Conservation (phyloP, 1,140 invertebrate genomes). For the Delia radicum region DNA sequence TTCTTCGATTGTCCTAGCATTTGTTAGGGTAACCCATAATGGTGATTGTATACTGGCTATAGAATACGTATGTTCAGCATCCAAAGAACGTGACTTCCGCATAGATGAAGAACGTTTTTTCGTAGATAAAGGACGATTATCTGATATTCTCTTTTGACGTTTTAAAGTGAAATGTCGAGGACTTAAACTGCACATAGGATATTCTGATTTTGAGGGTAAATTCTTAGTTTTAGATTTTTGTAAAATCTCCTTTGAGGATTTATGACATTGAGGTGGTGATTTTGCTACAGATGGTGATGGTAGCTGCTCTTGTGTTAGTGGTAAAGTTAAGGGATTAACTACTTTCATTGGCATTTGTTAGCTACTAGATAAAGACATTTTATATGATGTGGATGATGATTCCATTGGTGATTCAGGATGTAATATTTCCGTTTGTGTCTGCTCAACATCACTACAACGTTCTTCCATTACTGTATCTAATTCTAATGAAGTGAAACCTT, state of each 20-base stretch:
- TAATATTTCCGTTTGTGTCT: conserved; percentile 59
- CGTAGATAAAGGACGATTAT: neutral
- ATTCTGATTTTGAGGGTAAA: neutral
- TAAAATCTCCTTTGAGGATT: conserved; percentile 15
- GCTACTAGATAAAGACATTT: conserved; percentile 53
- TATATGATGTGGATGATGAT: conserved; percentile 46
- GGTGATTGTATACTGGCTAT: conserved; percentile 58
- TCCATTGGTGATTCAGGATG: conserved; percentile 52
- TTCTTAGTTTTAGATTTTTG: neutral
- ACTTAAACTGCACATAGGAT: neutral
- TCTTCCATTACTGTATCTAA: conserved; percentile 81
- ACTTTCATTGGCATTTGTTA: conserved; percentile 44
- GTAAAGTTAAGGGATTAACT: neutral
- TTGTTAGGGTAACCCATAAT: conserved; percentile 67
- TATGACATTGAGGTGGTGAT: neutral
- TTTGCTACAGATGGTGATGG: neutral
- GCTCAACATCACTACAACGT: conserved; percentile 70
- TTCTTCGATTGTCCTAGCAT: conserved; percentile 60
- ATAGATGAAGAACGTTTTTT: conserved; percentile 27
- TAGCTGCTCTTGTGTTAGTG: neutral
- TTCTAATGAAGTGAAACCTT: conserved; percentile 71
- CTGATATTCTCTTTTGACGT: neutral
- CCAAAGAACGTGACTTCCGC: conserved; percentile 46
- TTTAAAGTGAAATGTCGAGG: neutral
- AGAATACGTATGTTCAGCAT: conserved; percentile 40